These are phyloP conservation scores for Phenganax marumi DNA, from an alignment of 92 coral and sea anemone genomes.

Conservation along the genomic window DNA sequence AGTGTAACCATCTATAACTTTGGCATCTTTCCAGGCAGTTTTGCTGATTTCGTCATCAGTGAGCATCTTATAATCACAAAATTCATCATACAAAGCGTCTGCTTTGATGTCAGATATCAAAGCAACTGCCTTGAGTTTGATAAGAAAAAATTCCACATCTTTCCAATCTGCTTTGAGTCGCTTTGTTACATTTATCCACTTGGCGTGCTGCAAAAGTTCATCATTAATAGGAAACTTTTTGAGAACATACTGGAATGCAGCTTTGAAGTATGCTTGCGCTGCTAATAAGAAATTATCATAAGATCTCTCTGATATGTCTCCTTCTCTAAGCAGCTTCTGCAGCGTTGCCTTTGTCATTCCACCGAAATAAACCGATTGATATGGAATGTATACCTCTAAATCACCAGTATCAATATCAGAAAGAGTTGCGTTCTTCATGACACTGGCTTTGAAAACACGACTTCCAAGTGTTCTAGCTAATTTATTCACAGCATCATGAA, in stretches of 20 bases:
- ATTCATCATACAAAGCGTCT: slow-evolving; percentile 45
- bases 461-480: slow-evolving; percentile 28
- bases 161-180: slow-evolving; percentile 46
- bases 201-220: slow-evolving; percentile 39
- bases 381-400: slow-evolving; percentile 29
- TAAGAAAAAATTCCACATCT: slow-evolving; percentile 47
- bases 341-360: slow-evolving; percentile 30
- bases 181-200: slow-evolving; percentile 46
- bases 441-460: slow-evolving; percentile 17
- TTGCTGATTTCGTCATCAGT: slow-evolving; percentile 47
- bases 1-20: slow-evolving; percentile 48
- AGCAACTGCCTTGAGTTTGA: slow-evolving; percentile 29
- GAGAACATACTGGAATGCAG: slow-evolving; percentile 42
- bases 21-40: slow-evolving; percentile 52
- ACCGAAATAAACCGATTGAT: slow-evolving; percentile 28
- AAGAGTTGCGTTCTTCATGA: slow-evolving; percentile 35
- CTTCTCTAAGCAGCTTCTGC: slow-evolving; percentile 1
- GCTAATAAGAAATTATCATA: slow-evolving; percentile 27
- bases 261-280: slow-evolving; percentile 55
- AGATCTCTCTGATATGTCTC: slow-evolving; percentile 10
- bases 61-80: slow-evolving; percentile 49
- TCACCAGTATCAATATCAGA: slow-evolving; percentile 36
- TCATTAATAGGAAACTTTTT: slow-evolving; percentile 47
- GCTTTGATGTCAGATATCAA: slow-evolving; percentile 14
- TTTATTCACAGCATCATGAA: too few species aligned